Percentiles rank a stretch among this genome's conserved stretches.
Evolutionary conservation across 2,797 vertebrate species (phyloP).

Genomic region (Limosa lapponica): DNA sequence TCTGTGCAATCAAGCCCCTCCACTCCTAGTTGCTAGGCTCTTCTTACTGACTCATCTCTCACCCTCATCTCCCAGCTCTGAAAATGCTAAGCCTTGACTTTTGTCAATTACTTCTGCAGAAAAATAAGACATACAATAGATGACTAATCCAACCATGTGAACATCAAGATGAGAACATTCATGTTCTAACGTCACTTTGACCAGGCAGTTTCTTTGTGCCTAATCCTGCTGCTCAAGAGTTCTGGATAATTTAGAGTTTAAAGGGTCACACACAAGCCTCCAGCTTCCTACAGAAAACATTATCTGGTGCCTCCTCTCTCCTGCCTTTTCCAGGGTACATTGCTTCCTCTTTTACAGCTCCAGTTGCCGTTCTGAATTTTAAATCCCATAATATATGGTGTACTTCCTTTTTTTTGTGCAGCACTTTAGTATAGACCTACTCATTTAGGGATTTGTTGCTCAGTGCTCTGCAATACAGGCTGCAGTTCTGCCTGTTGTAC

Average conservation of each 20-base stretch:
- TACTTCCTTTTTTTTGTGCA: background rate
- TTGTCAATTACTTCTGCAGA: background rate
- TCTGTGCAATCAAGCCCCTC: background rate
- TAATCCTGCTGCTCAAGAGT: background rate
- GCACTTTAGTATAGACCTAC: background rate
- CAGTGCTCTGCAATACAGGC: background rate
- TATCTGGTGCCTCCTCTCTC: background rate
- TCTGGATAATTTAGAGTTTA: background rate
- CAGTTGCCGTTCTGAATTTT: background rate
- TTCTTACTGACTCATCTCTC: background rate
- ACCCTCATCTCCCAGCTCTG: background rate
- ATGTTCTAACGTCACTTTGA: background rate
- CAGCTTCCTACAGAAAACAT: background rate
- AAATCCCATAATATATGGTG: background rate
- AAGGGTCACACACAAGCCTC: background rate
- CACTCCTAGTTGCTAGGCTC: background rate
- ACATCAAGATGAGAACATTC: background rate
- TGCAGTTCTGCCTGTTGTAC: background rate
- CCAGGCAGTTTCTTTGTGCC: background rate
- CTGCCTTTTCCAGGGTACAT: fast-evolving
- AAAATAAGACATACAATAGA: background rate
- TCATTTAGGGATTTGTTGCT: background rate
- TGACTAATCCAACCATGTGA: background rate
- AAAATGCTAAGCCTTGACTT: background rate
- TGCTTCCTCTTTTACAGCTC: background rate